These are phyloP conservation scores for Macaria liturata DNA, from an alignment of 2,888 invertebrate genomes.

Conservation along the genomic window DNA sequence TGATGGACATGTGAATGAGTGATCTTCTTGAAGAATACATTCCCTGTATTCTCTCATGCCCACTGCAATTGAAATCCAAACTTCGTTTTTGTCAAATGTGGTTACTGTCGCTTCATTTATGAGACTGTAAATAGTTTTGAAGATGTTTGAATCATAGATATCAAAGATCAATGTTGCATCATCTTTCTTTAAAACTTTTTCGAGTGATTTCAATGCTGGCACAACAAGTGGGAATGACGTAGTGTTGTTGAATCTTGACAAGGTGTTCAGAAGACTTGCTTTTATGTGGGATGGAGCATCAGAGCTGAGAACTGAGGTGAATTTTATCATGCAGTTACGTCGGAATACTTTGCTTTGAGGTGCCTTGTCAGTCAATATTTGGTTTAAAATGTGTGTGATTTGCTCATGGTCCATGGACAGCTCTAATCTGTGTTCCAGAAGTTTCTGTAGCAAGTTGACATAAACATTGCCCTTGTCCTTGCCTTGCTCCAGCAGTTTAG, in stretches of 20 bases:
- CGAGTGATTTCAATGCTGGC: conserved; percentile 51
- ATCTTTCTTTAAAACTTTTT: conserved; percentile 51
- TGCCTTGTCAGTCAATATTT: conserved; percentile 82
- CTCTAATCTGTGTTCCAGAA: conserved; percentile 81
- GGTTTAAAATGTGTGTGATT: conserved; percentile 84
- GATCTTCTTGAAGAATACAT: conserved; percentile 63
- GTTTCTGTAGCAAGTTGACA: conserved; percentile 69
- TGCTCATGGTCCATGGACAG: conserved; percentile 87
- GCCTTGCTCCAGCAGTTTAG: conserved; percentile 53
- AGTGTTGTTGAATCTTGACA: conserved; percentile 71
- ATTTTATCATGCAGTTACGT: conserved; percentile 62
- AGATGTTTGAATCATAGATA: conserved; percentile 77
- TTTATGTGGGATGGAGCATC: conserved; percentile 72
- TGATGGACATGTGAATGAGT: conserved; percentile 62
- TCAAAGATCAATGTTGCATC: conserved; percentile 62
- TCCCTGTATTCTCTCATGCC: conserved; percentile 80
- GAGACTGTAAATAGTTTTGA: conserved; percentile 80
- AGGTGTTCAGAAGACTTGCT: conserved; percentile 71
- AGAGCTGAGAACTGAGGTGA: conserved; percentile 60
- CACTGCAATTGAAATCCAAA: conserved; percentile 84
- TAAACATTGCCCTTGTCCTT: conserved; percentile 64
- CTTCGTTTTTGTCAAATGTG: conserved; percentile 61
- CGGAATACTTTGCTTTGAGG: conserved; percentile 66
- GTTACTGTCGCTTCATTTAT: conserved; percentile 79
- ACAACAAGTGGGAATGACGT: conserved; percentile 67